Base-by-base conservation (phyloP, 2,888 invertebrate genomes). In the Polymixis flavicincta region DNA sequence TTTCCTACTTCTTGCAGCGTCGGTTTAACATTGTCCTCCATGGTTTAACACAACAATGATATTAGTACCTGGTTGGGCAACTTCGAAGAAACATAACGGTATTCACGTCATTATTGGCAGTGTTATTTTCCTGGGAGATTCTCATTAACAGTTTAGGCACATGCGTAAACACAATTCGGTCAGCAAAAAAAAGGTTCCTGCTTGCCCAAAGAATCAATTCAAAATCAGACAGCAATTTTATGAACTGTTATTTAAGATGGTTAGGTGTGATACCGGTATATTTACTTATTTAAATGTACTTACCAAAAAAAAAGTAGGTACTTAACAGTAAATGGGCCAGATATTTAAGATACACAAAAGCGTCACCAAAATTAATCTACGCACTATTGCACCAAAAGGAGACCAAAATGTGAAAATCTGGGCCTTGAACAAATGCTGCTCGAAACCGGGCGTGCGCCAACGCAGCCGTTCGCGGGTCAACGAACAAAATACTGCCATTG, bases 401-500 rank as follows among this genome's bases (percentile, higher is more conserved):
- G 42, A 80, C 63, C 52, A 63, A 85, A 73, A 72, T 71, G 22
- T 67, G 55, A 77, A 84, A 82, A 81, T 64, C 60, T 78, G 76
- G 71, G 63, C 65, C 68, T 75, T 42, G n/a, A 69, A 79, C 66
- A 66, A 76, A 83, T 71, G 54, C 52, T 68, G 64, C 59, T 59
- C n/a, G 66, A 42, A 82, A 80, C 74, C 74, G 85, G 66, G 88
- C 88, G 88, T 89, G 88, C 89, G 90, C 85, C 82, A 80, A 88
- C 90, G 89, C 92, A 90, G 80, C 90, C 90, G 89, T 83, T 84
- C 90, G 87, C 91, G 92, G 95, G 94, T 95, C 95, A 95, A 94
- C 92, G 95, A 88, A 95, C 95, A 95, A 93, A 93, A 92, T 91
- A 93, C 92, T 91, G 89, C 90, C 91, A 91, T 87, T 88, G 90